Percentiles rank a stretch among this genome's conserved stretches.
Evolutionary conservation across 1,140 invertebrate genomes (phyloP).

Genomic region (Physella acuta): DNA sequence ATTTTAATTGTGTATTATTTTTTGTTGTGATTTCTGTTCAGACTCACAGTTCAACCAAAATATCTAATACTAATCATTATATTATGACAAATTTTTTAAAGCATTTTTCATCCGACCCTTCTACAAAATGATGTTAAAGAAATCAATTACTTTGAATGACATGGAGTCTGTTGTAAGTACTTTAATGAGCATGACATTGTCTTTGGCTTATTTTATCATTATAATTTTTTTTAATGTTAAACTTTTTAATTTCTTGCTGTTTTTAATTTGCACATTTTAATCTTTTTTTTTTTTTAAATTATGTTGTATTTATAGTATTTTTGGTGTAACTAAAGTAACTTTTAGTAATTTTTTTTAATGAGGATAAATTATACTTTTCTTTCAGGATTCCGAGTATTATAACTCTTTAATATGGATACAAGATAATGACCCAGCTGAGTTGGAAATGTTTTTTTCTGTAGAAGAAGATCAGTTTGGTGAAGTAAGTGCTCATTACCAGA

Average conservation of each 20-base stretch:
- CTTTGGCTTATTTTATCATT: not conserved
- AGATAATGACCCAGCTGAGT: constrained; percentile 93
- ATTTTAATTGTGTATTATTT: not conserved
- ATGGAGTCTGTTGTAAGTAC: constrained; percentile 84
- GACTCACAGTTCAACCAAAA: not conserved
- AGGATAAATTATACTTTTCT: too few relatives aligned
- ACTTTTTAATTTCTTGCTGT: too few relatives aligned
- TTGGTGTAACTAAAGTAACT: too few relatives aligned
- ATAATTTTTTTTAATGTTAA: too few relatives aligned
- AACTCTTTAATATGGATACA: constrained; percentile 94
- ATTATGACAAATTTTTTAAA: constrained; percentile 50
- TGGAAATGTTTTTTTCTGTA: constrained; percentile 92
- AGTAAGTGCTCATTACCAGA: too few relatives aligned
- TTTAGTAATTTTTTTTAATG: too few relatives aligned
- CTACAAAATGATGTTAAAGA: constrained; percentile 99
- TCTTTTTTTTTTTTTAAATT: too few relatives aligned
- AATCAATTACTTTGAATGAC: constrained; percentile 90
- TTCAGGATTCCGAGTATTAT: constrained; percentile 91
- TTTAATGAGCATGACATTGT: too few relatives aligned
- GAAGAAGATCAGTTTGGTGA: constrained; percentile 93
- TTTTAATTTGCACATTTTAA: too few relatives aligned
- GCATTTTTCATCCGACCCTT: constrained; percentile 99
- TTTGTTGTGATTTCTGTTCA: not conserved
- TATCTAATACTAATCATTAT: not conserved
- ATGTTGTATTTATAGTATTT: too few relatives aligned